Percentiles rank a stretch among this genome's conserved stretches.
Evolutionary conservation across 2,888 invertebrate genomes (phyloP).

Genomic region (Anarsia innoxiella): DNA sequence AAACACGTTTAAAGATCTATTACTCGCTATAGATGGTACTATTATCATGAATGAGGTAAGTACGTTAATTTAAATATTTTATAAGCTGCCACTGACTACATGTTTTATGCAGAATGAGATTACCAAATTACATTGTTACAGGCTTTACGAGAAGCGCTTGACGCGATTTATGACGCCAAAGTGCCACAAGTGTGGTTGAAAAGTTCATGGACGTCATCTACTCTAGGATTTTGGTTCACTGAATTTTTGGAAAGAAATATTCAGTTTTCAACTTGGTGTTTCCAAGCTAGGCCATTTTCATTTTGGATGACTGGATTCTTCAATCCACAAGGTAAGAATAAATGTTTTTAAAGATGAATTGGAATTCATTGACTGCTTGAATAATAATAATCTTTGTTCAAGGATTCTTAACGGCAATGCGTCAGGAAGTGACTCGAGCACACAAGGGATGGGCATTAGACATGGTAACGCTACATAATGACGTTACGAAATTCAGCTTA

Average conservation of each 20-base stretch:
- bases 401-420: slow-evolving; percentile 94
- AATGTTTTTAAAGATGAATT: no score
- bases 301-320: slow-evolving; percentile 98
- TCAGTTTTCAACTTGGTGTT: slow-evolving; percentile 87
- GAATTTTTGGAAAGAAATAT: slow-evolving; percentile 88
- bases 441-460: slow-evolving; percentile 94
- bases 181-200: slow-evolving; percentile 84
- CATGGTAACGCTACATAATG: slow-evolving; percentile 87
- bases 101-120: no score
- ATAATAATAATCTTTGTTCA: no score
- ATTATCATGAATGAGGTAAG: slow-evolving; percentile 94
- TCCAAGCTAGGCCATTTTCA: slow-evolving; percentile 79
- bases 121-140: no score
- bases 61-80: no score
- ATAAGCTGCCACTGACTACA: no score
- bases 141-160: slow-evolving; percentile 87
- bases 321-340: slow-evolving; percentile 93
- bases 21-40: slow-evolving; percentile 91
- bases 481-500: slow-evolving; percentile 78
- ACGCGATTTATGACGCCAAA: slow-evolving; percentile 90
- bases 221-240: slow-evolving; percentile 93
- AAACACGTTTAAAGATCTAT: slow-evolving; percentile 82
- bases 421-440: slow-evolving; percentile 91
- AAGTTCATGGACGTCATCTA: slow-evolving; percentile 89
- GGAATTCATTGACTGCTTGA: no score